Evolutionary conservation across 2,888 invertebrate species (phyloP).

Genomic region (Agonopterix alstromeriana): DNA sequence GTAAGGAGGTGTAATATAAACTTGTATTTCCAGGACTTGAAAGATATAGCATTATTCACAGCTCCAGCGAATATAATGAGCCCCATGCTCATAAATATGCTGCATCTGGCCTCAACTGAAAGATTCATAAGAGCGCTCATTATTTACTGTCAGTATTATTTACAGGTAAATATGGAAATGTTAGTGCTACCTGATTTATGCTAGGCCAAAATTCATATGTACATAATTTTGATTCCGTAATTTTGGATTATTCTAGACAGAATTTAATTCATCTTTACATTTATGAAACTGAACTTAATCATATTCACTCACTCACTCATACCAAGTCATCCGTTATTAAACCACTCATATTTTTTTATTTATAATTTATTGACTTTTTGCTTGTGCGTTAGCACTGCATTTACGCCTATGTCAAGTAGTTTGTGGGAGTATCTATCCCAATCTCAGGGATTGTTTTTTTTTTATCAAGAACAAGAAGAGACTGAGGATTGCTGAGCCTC

Average conservation of each 20-base stretch:
- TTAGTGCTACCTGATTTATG: background rate
- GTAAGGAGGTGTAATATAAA: background rate
- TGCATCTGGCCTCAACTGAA: slow-evolving; percentile 77
- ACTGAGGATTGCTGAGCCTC: no score
- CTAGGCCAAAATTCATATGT: background rate
- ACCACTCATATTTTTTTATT: no score
- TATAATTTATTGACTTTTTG: no score
- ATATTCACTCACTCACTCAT: no score
- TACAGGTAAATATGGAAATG: slow-evolving; percentile 57
- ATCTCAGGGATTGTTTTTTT: no score
- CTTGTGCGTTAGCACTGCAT: no score
- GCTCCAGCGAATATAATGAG: slow-evolving; percentile 72
- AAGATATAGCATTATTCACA: slow-evolving; percentile 73
- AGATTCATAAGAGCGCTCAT: slow-evolving; percentile 79
- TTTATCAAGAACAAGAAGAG: no score
- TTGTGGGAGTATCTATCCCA: no score
- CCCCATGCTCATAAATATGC: slow-evolving; percentile 76
- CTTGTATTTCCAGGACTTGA: slow-evolving; percentile 47
- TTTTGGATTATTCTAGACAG: slow-evolving; percentile 21
- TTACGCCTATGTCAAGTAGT: no score
- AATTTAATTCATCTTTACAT: no score
- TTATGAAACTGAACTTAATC: no score
- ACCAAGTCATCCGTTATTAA: no score
- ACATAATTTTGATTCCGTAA: slow-evolving; percentile 62
- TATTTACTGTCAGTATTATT: slow-evolving; percentile 79